These are phyloP conservation scores for Anagrus nilaparvatae DNA, from an alignment of 1,140 invertebrate genomes.

Conservation along the genomic window DNA sequence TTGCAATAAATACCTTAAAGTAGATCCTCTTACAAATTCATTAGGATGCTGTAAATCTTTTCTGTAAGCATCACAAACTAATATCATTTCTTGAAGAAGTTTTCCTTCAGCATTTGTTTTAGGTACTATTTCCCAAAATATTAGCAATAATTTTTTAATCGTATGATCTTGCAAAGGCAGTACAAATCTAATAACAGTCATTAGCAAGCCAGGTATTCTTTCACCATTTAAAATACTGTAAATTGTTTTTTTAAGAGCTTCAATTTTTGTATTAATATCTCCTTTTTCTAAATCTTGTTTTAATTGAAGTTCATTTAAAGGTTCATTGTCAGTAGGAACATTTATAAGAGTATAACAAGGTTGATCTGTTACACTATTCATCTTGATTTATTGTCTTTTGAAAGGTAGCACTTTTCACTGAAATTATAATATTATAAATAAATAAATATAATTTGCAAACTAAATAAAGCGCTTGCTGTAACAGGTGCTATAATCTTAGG, in stretches of 20 bases:
- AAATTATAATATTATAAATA: too few species aligned
- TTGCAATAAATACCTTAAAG: conserved; percentile 70
- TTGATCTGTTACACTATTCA: conserved; percentile 57
- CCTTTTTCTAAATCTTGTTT: conserved; percentile 87
- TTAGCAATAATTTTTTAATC: conserved; percentile 92
- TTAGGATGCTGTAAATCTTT: conserved; percentile 99
- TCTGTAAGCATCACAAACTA: conserved; percentile 98
- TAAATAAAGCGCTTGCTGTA: too few species aligned
- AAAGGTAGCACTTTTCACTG: too few species aligned
- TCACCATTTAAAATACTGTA: conserved; percentile 93
- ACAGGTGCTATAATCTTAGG: too few species aligned
- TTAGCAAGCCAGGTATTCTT: conserved; percentile 82
- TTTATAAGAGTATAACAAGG: conserved; percentile 98
- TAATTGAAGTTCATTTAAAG: conserved; percentile 88
- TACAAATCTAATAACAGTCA: conserved; percentile 98
- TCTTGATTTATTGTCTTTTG: conserved; percentile 18
- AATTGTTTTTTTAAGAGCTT: conserved; percentile 95
- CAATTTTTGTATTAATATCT: conserved; percentile 80
- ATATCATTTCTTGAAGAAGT: conserved; percentile 97
- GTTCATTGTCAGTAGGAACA: conserved; percentile 78
- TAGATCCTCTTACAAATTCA: conserved; percentile 97
- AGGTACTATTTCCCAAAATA: conserved; percentile 99
- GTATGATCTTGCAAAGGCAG: conserved; percentile 92
- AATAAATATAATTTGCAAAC: too few species aligned
- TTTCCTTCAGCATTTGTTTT: conserved; percentile 95